Base-by-base conservation (phyloP, 1,140 invertebrate species). In the Anoplolepis gracilipes region DNA sequence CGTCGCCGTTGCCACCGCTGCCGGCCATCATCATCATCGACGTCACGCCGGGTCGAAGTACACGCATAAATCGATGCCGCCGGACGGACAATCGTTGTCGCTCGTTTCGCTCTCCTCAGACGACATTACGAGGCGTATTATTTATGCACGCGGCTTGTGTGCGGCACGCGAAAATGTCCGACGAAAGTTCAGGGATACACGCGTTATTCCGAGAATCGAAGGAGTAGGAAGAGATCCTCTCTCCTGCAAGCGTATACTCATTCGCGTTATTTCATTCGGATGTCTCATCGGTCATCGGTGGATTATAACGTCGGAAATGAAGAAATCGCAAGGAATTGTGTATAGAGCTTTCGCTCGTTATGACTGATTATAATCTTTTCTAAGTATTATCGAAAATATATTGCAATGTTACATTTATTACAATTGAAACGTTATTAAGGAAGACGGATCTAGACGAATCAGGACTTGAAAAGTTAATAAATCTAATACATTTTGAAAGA, bases 11-110 rank as follows among this genome's bases (percentile, higher is more conserved):
- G 36, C 5, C 6, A 16, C 0, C 53, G 53, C n/a, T 6, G 49
- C 53, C 7, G 30, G 25, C 46, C 19, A 53, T 22, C 65, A 36
- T 57, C 53, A 39, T 72, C 36, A 28, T 73, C 67, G 78, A 82
- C 78, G 78, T 82, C 67, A 73, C 78, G 53, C 72, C 78, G 67
- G 78, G 78, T 82, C 78, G 78, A 82, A 82, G 78, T 82, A 82
- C 78, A 82, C 67, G 67, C 78, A 82, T 82, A 82, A 82, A 82
- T 82, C 78, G 78, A 82, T 73, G 78, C 78, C 53, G 22, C 36
- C 61, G 67, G 49, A 82, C 53, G 42, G 42, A 82, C 78, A 82
- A 82, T 82, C 78, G 62, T 39, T 30, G 53, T 82, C 39, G 53
- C 78, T 82, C 78, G 69, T 82, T 73, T 82, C 36, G 53, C 36